Percentiles rank a stretch among this genome's conserved stretches.
Conservation (phyloP, 1,140 invertebrate species). For the Drosophila bocki region DNA sequence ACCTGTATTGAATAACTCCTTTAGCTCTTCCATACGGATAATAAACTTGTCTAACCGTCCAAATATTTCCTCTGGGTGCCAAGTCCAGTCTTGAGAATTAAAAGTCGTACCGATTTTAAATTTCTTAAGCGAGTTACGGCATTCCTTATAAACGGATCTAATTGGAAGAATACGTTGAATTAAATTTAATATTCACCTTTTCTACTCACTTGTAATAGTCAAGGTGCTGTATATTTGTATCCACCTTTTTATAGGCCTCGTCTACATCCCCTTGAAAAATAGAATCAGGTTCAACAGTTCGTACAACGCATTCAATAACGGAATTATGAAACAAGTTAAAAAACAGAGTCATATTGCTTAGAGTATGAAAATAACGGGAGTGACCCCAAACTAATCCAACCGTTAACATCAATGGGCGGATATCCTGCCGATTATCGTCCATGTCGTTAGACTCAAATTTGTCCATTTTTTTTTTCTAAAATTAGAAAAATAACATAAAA, state of each 20-base stretch:
- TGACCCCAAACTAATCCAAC: conserved; percentile 93
- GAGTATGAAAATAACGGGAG: conserved; percentile 92
- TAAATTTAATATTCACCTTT: neutral
- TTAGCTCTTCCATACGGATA: conserved; percentile 85
- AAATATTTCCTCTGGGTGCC: conserved; percentile 89
- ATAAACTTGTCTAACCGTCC: conserved; percentile 88
- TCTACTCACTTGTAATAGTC: conserved; percentile 80
- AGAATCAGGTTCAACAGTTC: conserved; percentile 86
- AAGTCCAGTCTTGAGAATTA: conserved; percentile 88
- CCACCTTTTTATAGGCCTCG: conserved; percentile 86
- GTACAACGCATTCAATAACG: conserved; percentile 87
- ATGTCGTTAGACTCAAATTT: conserved; percentile 90
- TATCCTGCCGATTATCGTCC: conserved; percentile 87
- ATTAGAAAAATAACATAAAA: neutral
- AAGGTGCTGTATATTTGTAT: conserved; percentile 84
- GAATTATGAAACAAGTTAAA: conserved; percentile 90
- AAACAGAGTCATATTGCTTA: conserved; percentile 90
- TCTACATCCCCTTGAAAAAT: conserved; percentile 89
- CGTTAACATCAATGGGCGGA: conserved; percentile 90
- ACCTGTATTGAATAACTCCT: conserved; percentile 89
- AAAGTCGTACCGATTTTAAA: conserved; percentile 71
- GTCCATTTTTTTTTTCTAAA: conserved; percentile 87
- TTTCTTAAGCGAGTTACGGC: conserved; percentile 86
- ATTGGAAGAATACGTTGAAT: neutral
- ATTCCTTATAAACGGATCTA: conserved; percentile 86